Evolutionary conservation across 2,797 vertebrate genomes (phyloP).

Genomic region (Acipenser transmontanus): DNA sequence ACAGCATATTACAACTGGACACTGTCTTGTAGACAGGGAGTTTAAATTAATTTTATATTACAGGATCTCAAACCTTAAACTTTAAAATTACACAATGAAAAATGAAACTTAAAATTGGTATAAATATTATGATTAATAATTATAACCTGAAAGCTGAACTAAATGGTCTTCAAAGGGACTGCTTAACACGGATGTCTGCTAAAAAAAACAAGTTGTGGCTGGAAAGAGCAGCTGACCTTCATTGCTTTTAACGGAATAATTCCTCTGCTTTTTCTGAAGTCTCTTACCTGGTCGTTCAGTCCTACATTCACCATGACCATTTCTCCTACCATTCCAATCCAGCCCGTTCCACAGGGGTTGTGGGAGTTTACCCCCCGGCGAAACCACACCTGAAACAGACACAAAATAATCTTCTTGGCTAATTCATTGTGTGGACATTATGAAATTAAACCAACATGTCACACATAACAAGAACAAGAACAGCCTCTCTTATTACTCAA

Average conservation of each 20-base stretch:
- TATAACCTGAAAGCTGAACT: too few species aligned
- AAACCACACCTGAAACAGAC: slow-evolving; percentile 83
- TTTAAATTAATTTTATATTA: neutral
- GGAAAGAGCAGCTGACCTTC: neutral
- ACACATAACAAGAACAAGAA: neutral
- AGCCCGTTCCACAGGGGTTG: slow-evolving; percentile 89
- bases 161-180: too few species aligned
- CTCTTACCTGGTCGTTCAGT: slow-evolving; percentile 84
- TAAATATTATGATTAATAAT: too few species aligned
- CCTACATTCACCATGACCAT: slow-evolving; percentile 91
- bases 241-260: neutral
- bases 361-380: slow-evolving; percentile 88
- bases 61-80: too few species aligned
- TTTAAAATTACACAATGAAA: too few species aligned
- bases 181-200: too few species aligned
- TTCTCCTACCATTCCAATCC: slow-evolving; percentile 94
- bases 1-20: slow-evolving; percentile 3
- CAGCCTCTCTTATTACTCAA: neutral
- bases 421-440: too few species aligned
- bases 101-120: too few species aligned
- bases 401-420: too few species aligned
- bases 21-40: neutral
- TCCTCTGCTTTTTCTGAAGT: neutral
- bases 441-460: neutral
- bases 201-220: too few species aligned